phyloP scores from a whole-genome alignment of 1,140 invertebrate species.

The Thaumatotibia leucotreta region DNA sequence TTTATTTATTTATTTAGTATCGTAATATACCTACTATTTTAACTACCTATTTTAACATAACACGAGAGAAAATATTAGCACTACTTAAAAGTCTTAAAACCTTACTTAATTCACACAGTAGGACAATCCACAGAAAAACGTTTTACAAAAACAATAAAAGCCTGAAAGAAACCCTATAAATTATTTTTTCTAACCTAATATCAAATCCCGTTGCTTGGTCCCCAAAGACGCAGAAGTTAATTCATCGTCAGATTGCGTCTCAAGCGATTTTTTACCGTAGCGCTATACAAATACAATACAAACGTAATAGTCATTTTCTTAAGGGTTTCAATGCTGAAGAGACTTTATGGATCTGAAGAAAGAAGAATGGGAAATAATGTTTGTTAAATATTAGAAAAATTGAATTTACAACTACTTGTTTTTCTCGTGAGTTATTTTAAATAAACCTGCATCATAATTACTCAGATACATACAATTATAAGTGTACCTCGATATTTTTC shows the following conservation, averaged over 20 bases:
- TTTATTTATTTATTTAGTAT: too few relatives aligned
- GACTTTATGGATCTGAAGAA: not conserved
- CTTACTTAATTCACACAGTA: not conserved
- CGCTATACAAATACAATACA: not conserved
- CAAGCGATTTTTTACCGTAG: not conserved
- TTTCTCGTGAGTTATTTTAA: not conserved
- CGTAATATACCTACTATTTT: too few relatives aligned
- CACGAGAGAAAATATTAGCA: too few relatives aligned
- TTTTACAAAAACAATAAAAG: slow-evolving; percentile 6
- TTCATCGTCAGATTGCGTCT: not conserved
- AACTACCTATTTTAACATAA: too few relatives aligned
- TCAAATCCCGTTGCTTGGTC: slow-evolving; percentile 7
- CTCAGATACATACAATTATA: not conserved
- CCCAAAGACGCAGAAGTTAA: not conserved
- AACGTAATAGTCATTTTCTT: not conserved
- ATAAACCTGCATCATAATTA: not conserved
- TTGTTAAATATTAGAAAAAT: not conserved
- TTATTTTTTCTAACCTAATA: slow-evolving; percentile 9
- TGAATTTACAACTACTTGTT: not conserved
- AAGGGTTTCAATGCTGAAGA: not conserved
- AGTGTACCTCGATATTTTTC: too few relatives aligned
- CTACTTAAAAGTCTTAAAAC: too few relatives aligned
- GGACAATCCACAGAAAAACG: not conserved
- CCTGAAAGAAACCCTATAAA: slow-evolving; percentile 6
- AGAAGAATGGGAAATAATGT: not conserved